Percentiles rank a stretch among this genome's conserved stretches.
Conservation (phyloP, 2,113 vertebrate species). For the Salvelinus namaycush region DNA sequence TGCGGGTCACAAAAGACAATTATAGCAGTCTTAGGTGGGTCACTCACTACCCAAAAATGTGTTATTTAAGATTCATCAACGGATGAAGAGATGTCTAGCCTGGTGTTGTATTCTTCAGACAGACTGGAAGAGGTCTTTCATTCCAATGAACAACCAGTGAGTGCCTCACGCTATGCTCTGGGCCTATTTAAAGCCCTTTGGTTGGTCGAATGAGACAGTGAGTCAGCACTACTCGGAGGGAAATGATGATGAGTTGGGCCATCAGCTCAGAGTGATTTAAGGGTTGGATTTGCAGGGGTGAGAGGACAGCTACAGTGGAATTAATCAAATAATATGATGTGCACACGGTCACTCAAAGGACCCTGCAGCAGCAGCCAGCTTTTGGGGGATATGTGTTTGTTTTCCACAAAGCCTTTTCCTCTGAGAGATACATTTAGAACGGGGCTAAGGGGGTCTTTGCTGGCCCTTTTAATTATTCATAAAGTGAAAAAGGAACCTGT, state of each 20-base stretch:
- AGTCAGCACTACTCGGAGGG: neutral
- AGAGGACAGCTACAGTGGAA: neutral
- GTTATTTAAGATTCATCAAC: no score
- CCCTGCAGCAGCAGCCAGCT: no score
- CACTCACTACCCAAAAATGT: no score
- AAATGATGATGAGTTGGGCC: neutral
- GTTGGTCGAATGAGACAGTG: neutral
- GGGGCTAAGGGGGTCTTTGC: constrained; percentile 15
- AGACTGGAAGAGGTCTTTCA: neutral
- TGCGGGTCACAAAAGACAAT: no score
- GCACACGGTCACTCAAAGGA: no score
- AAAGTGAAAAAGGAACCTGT: constrained; percentile 67
- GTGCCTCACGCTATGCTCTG: neutral
- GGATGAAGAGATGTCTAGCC: no score
- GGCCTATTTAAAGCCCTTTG: neutral
- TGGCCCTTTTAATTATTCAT: constrained; percentile 66
- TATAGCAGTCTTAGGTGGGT: no score
- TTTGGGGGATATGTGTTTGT: no score
- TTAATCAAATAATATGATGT: neutral
- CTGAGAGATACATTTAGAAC: neutral
- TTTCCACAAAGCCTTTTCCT: no score
- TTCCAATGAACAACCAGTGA: neutral
- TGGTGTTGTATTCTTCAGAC: neutral
- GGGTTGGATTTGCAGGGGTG: neutral
- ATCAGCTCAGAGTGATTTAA: neutral